Evolutionary conservation across 2,888 invertebrate genomes (phyloP), one percentile per base, ranked within the genome.

Genomic region (Xestia rhomboidea): DNA sequence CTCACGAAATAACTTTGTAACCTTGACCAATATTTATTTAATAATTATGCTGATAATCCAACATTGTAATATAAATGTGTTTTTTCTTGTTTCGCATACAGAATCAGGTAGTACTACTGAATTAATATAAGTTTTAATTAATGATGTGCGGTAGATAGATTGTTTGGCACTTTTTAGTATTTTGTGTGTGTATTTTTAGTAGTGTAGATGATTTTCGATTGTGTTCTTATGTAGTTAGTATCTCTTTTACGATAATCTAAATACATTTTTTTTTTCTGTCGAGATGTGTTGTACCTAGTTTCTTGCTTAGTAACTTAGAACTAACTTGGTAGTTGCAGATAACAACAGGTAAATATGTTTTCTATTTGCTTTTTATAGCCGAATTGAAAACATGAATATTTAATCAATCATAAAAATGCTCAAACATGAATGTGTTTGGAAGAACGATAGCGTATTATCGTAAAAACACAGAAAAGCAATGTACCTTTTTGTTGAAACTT

Each of bases 41-140:
- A 54, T 77, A 68, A 13, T 63, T 63, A 41, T 51, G 34, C 57
- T 77, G 64, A 44, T 62, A 74, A 49, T 81, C 2, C 76, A 51
- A 73, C 62, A 54, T 72, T 70, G 67, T 82, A 69, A 62, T 85
- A 76, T 34, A 62, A 73, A 38, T 0, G 41, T 64, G 15, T 72
- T 30, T 85, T 85, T 85, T 72, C 27, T 85, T 70, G 51, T 83
- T 84, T 75, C 62, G 83, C 84, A 70, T 64, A 73, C 84, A 84
- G 84, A 84, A 84, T 86, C 84, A 84, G 84, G 84, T 84, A 84
- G 79, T 79, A 84, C 74, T 54, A 46, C 0, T 68, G 18, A 73
- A 77, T 82, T 77, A 57, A 72, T 64, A 3, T 66, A 63, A 30
- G 30, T 81, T 73, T 69, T 82, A 24, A 13, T 51, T 38, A 38